Conservation (phyloP, 1,140 invertebrate species). For the Copidosoma floridanum region DNA sequence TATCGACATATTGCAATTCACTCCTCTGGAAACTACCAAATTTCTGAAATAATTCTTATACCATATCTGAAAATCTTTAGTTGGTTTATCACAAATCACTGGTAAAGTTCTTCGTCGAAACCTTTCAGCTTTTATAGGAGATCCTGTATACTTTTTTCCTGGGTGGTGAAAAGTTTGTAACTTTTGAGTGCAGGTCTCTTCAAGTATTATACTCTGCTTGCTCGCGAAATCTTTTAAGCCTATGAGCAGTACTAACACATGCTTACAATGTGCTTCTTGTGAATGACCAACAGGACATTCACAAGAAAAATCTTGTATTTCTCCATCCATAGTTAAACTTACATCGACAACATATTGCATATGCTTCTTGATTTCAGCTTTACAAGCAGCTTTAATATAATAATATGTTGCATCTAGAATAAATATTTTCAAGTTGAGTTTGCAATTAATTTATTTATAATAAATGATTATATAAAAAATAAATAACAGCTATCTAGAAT, state of each 20-base stretch:
- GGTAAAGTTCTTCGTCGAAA: too few relatives aligned
- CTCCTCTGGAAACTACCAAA: background rate
- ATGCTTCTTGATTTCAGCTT: conserved; percentile 2
- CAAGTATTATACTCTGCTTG: background rate
- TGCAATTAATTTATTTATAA: background rate
- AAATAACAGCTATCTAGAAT: background rate
- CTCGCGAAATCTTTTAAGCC: background rate
- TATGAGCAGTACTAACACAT: background rate
- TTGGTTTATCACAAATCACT: background rate
- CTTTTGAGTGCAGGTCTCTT: background rate
- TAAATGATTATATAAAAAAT: too few relatives aligned
- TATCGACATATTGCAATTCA: background rate
- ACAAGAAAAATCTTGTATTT: background rate
- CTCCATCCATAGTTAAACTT: background rate
- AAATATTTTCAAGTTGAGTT: background rate
- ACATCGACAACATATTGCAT: background rate
- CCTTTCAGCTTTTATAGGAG: background rate
- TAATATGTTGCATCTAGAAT: background rate
- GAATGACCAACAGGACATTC: conserved; percentile 1
- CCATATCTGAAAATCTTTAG: background rate
- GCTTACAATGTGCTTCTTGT: conserved; percentile 1
- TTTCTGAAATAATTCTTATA: conserved; percentile 2
- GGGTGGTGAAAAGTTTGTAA: background rate
- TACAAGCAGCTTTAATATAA: background rate
- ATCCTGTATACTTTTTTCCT: background rate